Conservation (phyloP, 2,888 invertebrate genomes). For the Spodoptera exigua region DNA sequence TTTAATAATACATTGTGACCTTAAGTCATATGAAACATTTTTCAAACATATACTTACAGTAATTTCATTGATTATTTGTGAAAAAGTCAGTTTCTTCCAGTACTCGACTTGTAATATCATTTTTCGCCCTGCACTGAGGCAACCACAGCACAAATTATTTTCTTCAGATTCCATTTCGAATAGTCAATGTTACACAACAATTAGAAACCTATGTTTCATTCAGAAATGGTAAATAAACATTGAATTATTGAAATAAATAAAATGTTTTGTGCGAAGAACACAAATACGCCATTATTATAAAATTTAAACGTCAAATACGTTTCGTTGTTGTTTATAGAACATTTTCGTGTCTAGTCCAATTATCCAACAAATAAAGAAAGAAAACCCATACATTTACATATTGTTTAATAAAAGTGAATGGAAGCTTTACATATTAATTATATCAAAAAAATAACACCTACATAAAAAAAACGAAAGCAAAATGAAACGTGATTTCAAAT, state of each 20-base stretch:
- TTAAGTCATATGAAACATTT: too few relatives aligned
- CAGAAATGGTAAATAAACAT: slow-evolving; percentile 48
- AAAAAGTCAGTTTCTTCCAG: slow-evolving; percentile 68
- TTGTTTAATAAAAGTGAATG: not conserved
- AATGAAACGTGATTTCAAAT: slow-evolving; percentile 27
- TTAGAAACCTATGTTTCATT: slow-evolving; percentile 33
- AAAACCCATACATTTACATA: too few relatives aligned
- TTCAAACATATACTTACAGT: slow-evolving; percentile 61
- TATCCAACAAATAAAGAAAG: too few relatives aligned
- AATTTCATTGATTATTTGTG: slow-evolving; percentile 72
- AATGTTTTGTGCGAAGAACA: slow-evolving; percentile 35
- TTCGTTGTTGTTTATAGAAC: slow-evolving; percentile 29
- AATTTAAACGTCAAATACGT: slow-evolving; percentile 48
- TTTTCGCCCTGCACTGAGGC: slow-evolving; percentile 72
- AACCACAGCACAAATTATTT: slow-evolving; percentile 70
- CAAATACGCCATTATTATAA: slow-evolving; percentile 36
- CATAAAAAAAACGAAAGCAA: not conserved
- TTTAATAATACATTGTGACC: too few relatives aligned
- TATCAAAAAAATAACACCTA: not conserved
- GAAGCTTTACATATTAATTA: too few relatives aligned
- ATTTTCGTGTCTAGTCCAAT: too few relatives aligned
- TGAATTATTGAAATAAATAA: slow-evolving; percentile 19
- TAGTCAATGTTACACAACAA: fast-evolving
- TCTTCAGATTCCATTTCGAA: slow-evolving; percentile 54
- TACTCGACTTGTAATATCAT: slow-evolving; percentile 65